Base-by-base conservation (phyloP, 2,888 invertebrate species). In the Digitonthophagus gazella region DNA sequence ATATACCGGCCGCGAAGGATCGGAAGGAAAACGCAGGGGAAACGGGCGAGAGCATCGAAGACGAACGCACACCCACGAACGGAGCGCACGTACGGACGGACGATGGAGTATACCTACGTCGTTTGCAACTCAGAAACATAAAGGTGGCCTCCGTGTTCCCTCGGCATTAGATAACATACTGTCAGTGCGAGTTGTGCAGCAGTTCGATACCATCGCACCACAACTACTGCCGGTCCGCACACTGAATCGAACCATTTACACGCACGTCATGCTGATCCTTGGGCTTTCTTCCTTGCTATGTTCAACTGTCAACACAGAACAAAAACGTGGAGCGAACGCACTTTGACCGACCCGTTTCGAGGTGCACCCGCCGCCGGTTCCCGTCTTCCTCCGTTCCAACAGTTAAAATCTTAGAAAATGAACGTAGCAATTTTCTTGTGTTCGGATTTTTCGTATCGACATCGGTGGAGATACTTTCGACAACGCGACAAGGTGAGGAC, bases 111-210 rank as follows among this genome's bases (percentile, higher is more conserved):
- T 77, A 80, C 80, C 76, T 80, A 80, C 80, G 78, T 78, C 78
- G 79, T 76, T 78, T 77, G 76, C 78, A 78, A 75, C 76, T 80
- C 79, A 78, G 76, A 76, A 77, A 78, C 80, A 80, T 80, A 78
- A 77, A 80, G 79, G 79, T 79, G 80, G 79, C 77, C 78, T 77
- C 75, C 78, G 76, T 73, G 74, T 72, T 78, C 76, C 78, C 77
- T 77, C 78, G 77, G 78, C 75, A 72, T 14, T 63, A 74, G 76
- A 77, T 77, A 77, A 76, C 78, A 78, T 78, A 78, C 71, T 67
- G 67, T 65, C 63, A 67, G 65, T 58, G 65, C 70, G 20, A 58
- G 63, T 65, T 44, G 28, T 44, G 65, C 70, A 64, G 69, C 69
- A 67, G 75, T 76, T 76, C 74, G 75, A 65, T 77, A 77, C 71